Evolutionary conservation across 1,140 invertebrate species (phyloP).

Genomic region (Pogonomyrmex californicus): DNA sequence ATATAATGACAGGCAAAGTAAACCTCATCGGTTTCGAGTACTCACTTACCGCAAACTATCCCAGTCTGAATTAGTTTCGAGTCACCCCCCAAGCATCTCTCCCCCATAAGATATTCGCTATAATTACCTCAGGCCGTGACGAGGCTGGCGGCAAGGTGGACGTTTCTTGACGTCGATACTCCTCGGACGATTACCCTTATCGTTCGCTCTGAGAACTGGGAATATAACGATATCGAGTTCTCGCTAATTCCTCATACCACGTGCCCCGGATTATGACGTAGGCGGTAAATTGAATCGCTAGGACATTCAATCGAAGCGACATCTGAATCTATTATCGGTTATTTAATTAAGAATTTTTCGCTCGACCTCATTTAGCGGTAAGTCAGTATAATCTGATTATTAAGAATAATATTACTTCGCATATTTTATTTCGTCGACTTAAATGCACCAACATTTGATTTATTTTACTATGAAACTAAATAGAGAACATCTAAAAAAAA

Average conservation of each 20-base stretch:
- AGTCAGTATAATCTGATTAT: too few species aligned
- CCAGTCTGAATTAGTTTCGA: conserved; percentile 65
- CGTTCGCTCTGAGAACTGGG: neutral
- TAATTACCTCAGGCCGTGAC: conserved; percentile 25
- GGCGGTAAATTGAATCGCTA: conserved; percentile 21
- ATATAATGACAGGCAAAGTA: conserved; percentile 65
- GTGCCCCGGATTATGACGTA: conserved; percentile 12
- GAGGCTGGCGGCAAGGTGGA: neutral
- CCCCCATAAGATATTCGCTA: conserved; percentile 36
- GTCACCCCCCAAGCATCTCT: conserved; percentile 58
- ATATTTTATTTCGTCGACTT: too few species aligned
- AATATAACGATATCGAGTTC: conserved; percentile 20
- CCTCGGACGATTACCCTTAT: conserved; percentile 17
- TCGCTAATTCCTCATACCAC: conserved; percentile 5
- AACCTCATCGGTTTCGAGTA: conserved; percentile 71
- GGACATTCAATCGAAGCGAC: conserved; percentile 36
- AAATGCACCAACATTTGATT: too few species aligned
- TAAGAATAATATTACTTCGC: too few species aligned
- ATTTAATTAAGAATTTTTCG: conserved; percentile 6
- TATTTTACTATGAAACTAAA: too few species aligned
- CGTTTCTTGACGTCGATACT: conserved; percentile 38
- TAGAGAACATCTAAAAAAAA: too few species aligned
- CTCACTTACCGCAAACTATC: conserved; percentile 65
- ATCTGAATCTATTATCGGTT: conserved; percentile 9
- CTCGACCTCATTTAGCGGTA: neutral